Conservation (phyloP, 2,113 vertebrate genomes). For the Tragelaphus scriptus region DNA sequence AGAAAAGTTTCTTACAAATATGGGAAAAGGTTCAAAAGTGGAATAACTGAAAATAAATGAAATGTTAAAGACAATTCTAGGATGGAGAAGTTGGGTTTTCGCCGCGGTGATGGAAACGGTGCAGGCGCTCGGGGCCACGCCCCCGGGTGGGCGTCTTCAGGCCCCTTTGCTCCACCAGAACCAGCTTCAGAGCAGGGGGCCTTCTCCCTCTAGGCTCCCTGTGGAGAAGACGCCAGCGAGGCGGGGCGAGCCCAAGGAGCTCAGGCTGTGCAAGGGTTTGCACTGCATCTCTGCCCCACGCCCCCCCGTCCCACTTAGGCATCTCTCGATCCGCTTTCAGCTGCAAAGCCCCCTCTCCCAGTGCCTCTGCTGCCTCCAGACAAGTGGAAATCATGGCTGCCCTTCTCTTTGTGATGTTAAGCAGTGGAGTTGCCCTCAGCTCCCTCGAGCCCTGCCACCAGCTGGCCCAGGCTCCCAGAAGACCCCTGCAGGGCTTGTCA, state of each 20-base stretch:
- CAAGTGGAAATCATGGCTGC: background rate
- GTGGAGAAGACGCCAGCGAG: background rate
- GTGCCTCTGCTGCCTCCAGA: background rate
- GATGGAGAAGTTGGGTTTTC: background rate
- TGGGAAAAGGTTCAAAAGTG: background rate
- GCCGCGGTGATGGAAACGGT: background rate
- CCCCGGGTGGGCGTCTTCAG: background rate
- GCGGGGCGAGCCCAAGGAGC: rapidly evolving
- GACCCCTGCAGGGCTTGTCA: background rate
- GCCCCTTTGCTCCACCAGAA: background rate
- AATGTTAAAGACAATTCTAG: background rate
- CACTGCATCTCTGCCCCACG: rapidly evolving
- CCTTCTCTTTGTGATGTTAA: background rate
- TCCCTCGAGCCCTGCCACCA: background rate
- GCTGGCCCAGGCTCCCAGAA: background rate
- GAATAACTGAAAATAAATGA: background rate
- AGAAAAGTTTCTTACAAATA: background rate
- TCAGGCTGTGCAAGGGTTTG: rapidly evolving
- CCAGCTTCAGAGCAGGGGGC: background rate
- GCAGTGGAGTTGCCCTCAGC: background rate
- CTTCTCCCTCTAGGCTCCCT: background rate
- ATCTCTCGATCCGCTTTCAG: background rate
- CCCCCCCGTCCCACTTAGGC: background rate
- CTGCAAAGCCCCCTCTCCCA: background rate
- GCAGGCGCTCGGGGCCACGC: rapidly evolving